Conservation (phyloP, 2,888 invertebrate species). For the Asteroscopus sphinx region DNA sequence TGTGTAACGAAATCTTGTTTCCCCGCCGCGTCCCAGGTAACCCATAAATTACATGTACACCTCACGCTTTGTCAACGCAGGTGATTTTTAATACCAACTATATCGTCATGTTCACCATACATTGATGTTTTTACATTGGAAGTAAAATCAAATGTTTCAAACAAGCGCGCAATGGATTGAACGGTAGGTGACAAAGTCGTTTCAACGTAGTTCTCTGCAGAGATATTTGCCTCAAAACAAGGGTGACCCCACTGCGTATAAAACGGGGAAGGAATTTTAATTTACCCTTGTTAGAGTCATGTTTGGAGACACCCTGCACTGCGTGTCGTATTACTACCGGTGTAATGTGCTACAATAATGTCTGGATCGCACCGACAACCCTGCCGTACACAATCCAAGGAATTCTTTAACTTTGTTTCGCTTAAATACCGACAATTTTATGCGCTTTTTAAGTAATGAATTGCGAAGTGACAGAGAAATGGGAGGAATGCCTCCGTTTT, state of each 20-base stretch:
- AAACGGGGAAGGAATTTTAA: constrained; percentile 81
- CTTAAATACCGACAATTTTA: constrained; percentile 40
- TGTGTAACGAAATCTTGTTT: constrained; percentile 75
- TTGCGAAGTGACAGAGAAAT: constrained; percentile 25
- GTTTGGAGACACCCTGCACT: constrained; percentile 61
- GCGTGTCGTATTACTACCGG: constrained; percentile 55
- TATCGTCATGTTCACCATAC: constrained; percentile 5
- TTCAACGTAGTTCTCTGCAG: constrained; percentile 20
- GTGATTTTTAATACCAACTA: constrained; percentile 12
- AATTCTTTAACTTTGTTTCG: constrained; percentile 54
- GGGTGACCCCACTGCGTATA: constrained; percentile 70
- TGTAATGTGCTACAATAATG: constrained; percentile 63
- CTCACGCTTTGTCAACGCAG: constrained; percentile 59
- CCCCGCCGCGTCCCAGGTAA: constrained; percentile 64
- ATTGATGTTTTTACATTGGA: constrained; percentile 3
- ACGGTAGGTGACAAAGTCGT: neutral
- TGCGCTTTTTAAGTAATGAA: constrained; percentile 36
- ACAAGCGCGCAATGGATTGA: constrained; percentile 13
- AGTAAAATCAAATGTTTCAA: no score
- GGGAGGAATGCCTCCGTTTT: constrained; percentile 6
- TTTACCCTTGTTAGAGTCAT: constrained; percentile 80
- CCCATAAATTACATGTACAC: constrained; percentile 69
- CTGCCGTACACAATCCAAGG: constrained; percentile 34
- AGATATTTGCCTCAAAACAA: constrained; percentile 55
- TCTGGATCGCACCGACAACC: constrained; percentile 46